Percentiles rank a stretch among this genome's conserved stretches.
Evolutionary conservation across 2,888 invertebrate species (phyloP).

Genomic region (Dasypolia templi): DNA sequence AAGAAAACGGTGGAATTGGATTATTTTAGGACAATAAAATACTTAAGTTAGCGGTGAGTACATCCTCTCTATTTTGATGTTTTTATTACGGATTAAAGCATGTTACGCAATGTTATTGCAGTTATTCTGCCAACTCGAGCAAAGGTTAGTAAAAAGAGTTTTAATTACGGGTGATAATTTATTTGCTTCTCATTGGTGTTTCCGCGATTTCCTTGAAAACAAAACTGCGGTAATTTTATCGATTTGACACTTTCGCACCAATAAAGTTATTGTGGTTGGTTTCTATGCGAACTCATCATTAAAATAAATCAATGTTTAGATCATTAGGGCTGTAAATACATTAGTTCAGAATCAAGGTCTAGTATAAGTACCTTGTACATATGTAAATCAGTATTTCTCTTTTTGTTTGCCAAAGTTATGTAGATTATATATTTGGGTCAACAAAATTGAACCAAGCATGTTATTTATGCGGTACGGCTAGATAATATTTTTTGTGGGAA

Average conservation of each 20-base stretch:
- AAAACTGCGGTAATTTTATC: constrained; percentile 91
- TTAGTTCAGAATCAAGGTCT: constrained; percentile 55
- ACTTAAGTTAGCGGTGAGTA: constrained; percentile 77
- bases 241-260: constrained; percentile 85
- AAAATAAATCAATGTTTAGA: constrained; percentile 71
- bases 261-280: constrained; percentile 79
- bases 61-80: constrained; percentile 68
- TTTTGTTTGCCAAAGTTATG: constrained; percentile 41
- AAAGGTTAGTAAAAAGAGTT: constrained; percentile 35
- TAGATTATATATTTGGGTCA: constrained; percentile 56
- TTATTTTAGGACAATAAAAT: constrained; percentile 83
- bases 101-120: constrained; percentile 67
- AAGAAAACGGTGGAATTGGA: constrained; percentile 75
- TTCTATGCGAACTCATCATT: constrained; percentile 78
- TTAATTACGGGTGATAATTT: constrained; percentile 34
- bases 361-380: constrained; percentile 14
- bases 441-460: constrained; percentile 26
- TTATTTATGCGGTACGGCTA: constrained; percentile 30
- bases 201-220: constrained; percentile 79
- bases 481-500: constrained; percentile 35
- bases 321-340: constrained; percentile 51
- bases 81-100: constrained; percentile 67
- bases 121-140: constrained; percentile 41
- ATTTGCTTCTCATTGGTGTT: constrained; percentile 52
- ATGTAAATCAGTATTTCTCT: constrained; percentile 46